A percentile compares a stretch with the other conserved stretches of the same genome.
Conservation (phyloP, 2,113 vertebrate genomes). For the Oenanthe oenanthe region DNA sequence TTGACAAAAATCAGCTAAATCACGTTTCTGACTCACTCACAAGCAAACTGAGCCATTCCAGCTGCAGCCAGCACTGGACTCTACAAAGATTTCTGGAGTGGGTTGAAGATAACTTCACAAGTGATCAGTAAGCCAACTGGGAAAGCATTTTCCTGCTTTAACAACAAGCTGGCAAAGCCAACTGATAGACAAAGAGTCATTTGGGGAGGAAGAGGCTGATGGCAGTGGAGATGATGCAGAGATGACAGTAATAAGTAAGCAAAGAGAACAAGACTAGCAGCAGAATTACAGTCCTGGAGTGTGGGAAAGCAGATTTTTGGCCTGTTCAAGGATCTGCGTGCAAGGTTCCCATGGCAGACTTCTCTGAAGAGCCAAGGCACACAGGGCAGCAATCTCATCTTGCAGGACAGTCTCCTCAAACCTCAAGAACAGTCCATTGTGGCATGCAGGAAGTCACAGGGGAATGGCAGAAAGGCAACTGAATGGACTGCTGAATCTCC, state of each 20-base stretch:
- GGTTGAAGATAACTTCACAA: background rate
- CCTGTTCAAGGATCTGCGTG: background rate
- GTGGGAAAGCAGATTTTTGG: background rate
- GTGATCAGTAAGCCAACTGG: background rate
- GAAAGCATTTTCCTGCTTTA: background rate
- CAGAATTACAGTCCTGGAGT: background rate
- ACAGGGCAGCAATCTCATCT: background rate
- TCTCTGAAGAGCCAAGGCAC: background rate
- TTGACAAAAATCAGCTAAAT: background rate
- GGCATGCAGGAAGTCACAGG: background rate
- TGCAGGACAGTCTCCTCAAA: background rate
- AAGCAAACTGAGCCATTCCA: background rate
- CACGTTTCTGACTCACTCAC: background rate
- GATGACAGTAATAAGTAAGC: background rate
- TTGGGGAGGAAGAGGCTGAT: background rate
- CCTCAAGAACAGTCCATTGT: background rate
- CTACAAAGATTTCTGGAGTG: background rate
- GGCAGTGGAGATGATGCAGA: background rate
- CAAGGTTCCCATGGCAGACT: background rate
- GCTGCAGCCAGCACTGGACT: background rate
- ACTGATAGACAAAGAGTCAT: background rate
- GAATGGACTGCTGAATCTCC: background rate
- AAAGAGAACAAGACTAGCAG: background rate
- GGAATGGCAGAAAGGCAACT: background rate
- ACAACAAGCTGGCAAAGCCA: background rate